Evolutionary conservation across 2,888 invertebrate species (phyloP).

Genomic region (Merodon equestris): DNA sequence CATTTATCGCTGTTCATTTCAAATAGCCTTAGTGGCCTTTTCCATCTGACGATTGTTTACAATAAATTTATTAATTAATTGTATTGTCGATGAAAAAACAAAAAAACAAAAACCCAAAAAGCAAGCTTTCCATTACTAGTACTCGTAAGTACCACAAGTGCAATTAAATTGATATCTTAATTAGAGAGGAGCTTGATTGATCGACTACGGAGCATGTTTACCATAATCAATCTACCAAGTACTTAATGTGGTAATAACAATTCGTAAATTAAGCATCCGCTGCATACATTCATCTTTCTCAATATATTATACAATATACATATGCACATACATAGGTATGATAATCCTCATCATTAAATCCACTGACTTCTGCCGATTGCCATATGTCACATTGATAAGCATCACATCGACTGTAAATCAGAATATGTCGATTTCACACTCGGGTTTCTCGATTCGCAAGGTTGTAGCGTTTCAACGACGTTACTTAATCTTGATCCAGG

Average conservation of each 20-base stretch:
- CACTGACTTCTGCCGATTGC: conserved; percentile 6
- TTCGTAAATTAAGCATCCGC: too few relatives aligned
- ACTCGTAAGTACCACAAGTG: background rate
- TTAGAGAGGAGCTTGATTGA: conserved; percentile 24
- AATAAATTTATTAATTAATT: too few relatives aligned
- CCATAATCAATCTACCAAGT: too few relatives aligned
- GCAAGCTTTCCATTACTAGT: background rate
- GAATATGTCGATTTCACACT: conserved; percentile 18
- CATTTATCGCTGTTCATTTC: too few relatives aligned
- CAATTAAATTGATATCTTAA: conserved; percentile 34
- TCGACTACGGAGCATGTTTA: too few relatives aligned
- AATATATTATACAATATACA: background rate
- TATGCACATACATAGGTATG: too few relatives aligned
- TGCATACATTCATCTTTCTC: too few relatives aligned
- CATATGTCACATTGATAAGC: conserved; percentile 28
- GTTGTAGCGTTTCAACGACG: too few relatives aligned
- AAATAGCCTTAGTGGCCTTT: too few relatives aligned
- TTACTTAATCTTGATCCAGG: conserved; percentile 14
- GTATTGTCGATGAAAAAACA: too few relatives aligned
- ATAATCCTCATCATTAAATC: conserved; percentile 14
- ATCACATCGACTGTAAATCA: conserved; percentile 28
- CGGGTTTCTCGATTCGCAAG: background rate
- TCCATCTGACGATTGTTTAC: too few relatives aligned
- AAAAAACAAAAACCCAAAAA: background rate
- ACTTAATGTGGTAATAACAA: too few relatives aligned